Base-by-base conservation (phyloP, 2,113 vertebrate genomes). In the Pandion haliaetus region DNA sequence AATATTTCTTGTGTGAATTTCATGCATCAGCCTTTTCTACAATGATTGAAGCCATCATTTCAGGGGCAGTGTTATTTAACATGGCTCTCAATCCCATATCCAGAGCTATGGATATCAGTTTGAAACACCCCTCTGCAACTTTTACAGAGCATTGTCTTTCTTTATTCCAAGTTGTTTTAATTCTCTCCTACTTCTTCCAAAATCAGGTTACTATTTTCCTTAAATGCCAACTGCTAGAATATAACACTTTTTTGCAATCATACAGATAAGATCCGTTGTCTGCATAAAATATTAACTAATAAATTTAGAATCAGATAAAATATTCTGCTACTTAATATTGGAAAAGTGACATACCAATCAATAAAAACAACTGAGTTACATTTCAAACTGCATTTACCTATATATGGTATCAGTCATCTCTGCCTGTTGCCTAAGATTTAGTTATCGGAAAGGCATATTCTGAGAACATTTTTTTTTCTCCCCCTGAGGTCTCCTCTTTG, bases 231-330 rank as follows among this genome's bases (percentile, higher is more conserved):
- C 95, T 98, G 90, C 90, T 97, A 97, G 93, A 96, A 97, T 98
- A 95, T 88, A 98, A 98, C 93, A 96, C 81, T 86, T 96, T 94
- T 85, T 93, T 97, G 93, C 96, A 97, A 96, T 95, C 89, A 49
- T 95, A 94, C 78, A 91, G 80, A 88, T 84, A 94, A 96, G 94
- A 96, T 96, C 95, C 93, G 86, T 81, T 92, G 62, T 92, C 85
- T 97, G 92, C 91, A 96, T 97, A 96, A 97, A 93, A 52, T 94
- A 83, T 90, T 86, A 93, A 78, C 88, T 97, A 97, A 97, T 94
- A 93, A 83, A 97, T 95, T 25, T 94, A 96, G 9, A 66, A 92
- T 88, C 55, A 87, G 44, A 52, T 91, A 92, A 97, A 97, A 95
- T 98, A 94, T 83, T 95, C 92, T 95, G 78, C 82, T 96, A 94